Conservation (phyloP, 2,113 vertebrate species). For the Anolis sagrei region DNA sequence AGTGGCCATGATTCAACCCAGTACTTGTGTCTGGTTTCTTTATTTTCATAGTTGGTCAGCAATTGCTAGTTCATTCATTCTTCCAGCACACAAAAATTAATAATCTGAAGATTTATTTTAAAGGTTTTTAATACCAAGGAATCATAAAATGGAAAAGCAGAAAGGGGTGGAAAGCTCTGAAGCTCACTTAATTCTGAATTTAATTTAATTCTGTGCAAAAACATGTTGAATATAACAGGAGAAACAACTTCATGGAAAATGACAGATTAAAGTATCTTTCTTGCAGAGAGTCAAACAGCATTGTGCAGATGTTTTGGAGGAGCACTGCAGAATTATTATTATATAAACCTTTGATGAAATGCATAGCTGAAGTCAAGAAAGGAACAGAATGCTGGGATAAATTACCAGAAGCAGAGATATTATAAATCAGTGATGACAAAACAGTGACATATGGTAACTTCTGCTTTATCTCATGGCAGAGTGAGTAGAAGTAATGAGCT, state of each 20-base stretch:
- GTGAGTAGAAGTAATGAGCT: constrained; percentile 48
- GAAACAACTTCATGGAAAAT: background rate
- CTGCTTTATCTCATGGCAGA: constrained; percentile 52
- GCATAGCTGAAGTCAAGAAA: constrained; percentile 39
- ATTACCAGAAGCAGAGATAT: constrained; percentile 33
- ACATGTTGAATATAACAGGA: background rate
- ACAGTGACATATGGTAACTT: constrained; percentile 40
- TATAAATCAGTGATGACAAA: constrained; percentile 49
- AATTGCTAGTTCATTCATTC: background rate
- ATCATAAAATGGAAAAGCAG: background rate
- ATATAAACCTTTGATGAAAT: constrained; percentile 34
- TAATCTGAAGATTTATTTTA: background rate
- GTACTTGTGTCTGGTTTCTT: too few species aligned
- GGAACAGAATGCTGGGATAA: constrained; percentile 38
- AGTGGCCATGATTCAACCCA: too few species aligned
- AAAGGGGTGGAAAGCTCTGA: background rate
- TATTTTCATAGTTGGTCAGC: too few species aligned
- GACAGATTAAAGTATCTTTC: background rate
- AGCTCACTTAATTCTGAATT: background rate
- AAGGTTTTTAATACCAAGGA: background rate
- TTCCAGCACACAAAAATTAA: background rate
- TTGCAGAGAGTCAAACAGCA: background rate
- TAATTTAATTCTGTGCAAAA: background rate
- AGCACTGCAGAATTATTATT: background rate
- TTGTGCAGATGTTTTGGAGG: constrained; percentile 10